Percentiles rank a stretch among this genome's conserved stretches.
phyloP scores from a whole-genome alignment of 2,113 vertebrate genomes.

The Caracal caracal region DNA sequence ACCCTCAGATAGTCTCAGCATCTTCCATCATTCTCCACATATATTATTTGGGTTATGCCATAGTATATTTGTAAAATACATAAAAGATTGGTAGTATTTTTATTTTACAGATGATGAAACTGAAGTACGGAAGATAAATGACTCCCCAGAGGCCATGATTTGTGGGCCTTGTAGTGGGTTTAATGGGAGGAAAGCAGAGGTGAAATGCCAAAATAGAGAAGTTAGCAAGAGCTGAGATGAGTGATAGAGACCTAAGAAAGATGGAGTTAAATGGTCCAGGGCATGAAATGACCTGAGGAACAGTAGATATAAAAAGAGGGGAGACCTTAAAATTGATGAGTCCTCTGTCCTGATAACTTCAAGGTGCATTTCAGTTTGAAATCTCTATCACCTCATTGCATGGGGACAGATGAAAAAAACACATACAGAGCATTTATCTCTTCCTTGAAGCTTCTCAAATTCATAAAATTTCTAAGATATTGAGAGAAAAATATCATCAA shows the following conservation, averaged over 20 bases:
- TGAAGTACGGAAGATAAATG: neutral
- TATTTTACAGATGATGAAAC: slow-evolving; percentile 57
- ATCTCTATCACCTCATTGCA: neutral
- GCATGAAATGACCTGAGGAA: neutral
- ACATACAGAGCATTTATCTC: neutral
- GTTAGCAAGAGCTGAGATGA: neutral
- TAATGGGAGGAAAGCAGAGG: slow-evolving; percentile 4
- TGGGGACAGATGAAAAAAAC: neutral
- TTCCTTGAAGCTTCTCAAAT: neutral
- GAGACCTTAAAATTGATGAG: neutral
- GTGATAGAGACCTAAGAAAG: slow-evolving; percentile 13
- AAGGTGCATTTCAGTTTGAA: slow-evolving; percentile 44
- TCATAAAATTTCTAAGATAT: neutral
- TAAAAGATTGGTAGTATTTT: slow-evolving; percentile 44
- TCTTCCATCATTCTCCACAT: neutral
- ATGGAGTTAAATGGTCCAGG: neutral
- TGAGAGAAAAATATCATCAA: neutral
- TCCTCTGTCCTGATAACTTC: neutral
- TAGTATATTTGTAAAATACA: slow-evolving; percentile 51
- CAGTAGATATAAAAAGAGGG: neutral
- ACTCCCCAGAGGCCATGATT: neutral
- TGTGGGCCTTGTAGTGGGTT: neutral
- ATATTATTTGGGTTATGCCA: slow-evolving; percentile 31
- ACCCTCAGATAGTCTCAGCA: neutral
- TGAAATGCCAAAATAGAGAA: slow-evolving; percentile 15